phyloP scores from a whole-genome alignment of 2,888 invertebrate species.

The Nemotelus pantherinus region DNA sequence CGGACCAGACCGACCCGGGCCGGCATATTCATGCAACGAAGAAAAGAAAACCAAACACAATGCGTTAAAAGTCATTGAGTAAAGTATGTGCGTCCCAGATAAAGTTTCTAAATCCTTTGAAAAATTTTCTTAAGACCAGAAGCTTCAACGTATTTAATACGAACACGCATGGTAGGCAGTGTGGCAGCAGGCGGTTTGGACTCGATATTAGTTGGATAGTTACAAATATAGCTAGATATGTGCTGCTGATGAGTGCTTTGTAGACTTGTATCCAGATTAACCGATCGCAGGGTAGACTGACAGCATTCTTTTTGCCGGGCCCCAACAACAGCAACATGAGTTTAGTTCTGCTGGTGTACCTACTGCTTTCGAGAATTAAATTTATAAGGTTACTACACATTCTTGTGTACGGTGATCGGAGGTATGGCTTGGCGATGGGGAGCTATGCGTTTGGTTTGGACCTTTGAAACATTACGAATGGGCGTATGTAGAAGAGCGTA shows the following conservation, averaged over 20 bases:
- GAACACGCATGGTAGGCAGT: background rate
- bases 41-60: background rate
- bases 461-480: no score
- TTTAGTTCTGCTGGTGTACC: no score
- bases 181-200: background rate
- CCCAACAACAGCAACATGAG: no score
- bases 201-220: no score
- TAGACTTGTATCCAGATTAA: no score
- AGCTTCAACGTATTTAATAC: background rate
- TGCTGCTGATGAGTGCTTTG: no score
- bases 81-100: conserved; percentile 18
- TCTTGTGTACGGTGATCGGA: background rate
- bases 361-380: conserved; percentile 3
- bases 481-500: no score
- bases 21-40: background rate
- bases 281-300: no score
- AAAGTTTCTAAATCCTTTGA: conserved; percentile 13
- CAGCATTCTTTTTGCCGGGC: no score
- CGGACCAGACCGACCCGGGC: background rate
- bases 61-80: conserved; percentile 1
- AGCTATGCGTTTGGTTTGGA: no score
- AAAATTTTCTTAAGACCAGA: conserved; percentile 11
- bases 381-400: conserved; percentile 17
- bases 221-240: no score
- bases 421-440: background rate